Conservation (phyloP, 2,797 vertebrate species). For the Taeniopygia guttata region DNA sequence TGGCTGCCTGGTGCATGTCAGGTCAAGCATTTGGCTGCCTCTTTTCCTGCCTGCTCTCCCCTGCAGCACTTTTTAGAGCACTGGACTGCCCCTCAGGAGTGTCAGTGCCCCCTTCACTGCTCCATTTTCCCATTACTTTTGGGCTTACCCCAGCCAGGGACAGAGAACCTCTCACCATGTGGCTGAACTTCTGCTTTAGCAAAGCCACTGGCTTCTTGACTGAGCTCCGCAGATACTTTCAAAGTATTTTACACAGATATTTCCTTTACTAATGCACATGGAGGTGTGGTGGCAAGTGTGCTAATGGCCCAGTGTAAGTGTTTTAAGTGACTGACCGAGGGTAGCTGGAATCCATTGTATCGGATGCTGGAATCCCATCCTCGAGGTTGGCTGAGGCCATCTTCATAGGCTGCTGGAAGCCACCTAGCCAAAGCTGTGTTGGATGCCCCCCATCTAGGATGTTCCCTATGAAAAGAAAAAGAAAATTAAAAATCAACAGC, state of each 20-base stretch:
- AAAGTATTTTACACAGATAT: neutral
- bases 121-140: no score
- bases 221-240: neutral
- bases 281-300: neutral
- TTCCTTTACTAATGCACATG: neutral
- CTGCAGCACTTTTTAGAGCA: accelerated
- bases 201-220: neutral
- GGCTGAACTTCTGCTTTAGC: neutral
- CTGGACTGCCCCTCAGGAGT: neutral
- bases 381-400: constrained; percentile 85
- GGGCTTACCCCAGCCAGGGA: neutral
- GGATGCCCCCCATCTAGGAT: constrained; percentile 90
- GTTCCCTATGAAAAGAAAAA: constrained; percentile 74
- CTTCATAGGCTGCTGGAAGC: constrained; percentile 92
- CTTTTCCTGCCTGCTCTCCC: neutral
- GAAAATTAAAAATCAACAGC: accelerated
- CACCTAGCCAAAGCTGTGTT: constrained; percentile 87
- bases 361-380: constrained; percentile 85
- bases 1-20: neutral
- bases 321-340: constrained; percentile 75
- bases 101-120: neutral
- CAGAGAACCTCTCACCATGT: neutral
- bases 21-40: neutral
- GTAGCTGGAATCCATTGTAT: constrained; percentile 85
- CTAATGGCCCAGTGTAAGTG: neutral